phyloP scores from a whole-genome alignment of 2,888 invertebrate species.

The Tenthredo mesomela region DNA sequence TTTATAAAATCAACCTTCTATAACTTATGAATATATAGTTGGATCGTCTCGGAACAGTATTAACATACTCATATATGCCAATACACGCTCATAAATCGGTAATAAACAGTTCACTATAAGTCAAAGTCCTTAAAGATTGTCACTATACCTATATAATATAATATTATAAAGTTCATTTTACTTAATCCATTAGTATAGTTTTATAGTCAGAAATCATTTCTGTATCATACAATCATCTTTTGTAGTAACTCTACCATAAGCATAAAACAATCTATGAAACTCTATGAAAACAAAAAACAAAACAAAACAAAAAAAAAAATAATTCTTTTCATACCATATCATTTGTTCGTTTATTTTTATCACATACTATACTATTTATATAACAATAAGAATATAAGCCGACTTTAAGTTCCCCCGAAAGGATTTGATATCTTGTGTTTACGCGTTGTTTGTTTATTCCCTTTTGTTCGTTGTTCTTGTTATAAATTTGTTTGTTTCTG shows the following conservation, averaged over 20 bases:
- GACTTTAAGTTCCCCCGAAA: not conserved
- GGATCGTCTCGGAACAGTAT: not conserved
- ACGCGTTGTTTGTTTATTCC: not conserved
- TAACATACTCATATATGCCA: slow-evolving; percentile 44
- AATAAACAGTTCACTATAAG: not conserved
- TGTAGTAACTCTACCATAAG: not conserved
- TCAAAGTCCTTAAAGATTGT: not conserved
- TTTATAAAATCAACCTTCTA: not conserved
- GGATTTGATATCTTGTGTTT: not conserved
- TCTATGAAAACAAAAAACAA: too few relatives aligned
- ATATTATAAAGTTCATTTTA: not conserved
- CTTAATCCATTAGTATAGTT: not conserved
- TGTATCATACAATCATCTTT: not conserved
- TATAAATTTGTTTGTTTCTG: not conserved
- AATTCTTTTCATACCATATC: not conserved
- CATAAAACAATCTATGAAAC: too few relatives aligned
- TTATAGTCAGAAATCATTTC: not conserved
- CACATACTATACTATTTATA: too few relatives aligned
- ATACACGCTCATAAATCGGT: slow-evolving; percentile 50
- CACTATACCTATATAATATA: too few relatives aligned
- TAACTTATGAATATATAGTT: not conserved
- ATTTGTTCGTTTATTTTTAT: not conserved
- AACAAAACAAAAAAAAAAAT: not conserved
- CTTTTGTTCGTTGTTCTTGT: not conserved
- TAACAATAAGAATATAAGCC: not conserved